Evolutionary conservation across 2,888 invertebrate species (phyloP).

Genomic region (Scelioninae gen. 2): DNA sequence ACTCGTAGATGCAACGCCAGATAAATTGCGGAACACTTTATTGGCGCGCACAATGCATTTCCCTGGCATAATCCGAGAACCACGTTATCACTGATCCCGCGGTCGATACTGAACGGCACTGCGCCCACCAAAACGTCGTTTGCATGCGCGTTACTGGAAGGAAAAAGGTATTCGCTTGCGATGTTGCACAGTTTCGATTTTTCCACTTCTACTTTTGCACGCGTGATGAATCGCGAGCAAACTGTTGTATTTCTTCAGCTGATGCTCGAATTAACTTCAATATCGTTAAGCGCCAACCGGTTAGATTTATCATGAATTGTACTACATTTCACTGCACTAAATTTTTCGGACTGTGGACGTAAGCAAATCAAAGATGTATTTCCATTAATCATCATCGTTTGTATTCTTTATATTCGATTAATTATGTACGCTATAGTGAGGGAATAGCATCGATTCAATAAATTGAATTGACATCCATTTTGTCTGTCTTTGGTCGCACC

Average conservation of each 20-base stretch:
- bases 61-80: slow-evolving; percentile 49
- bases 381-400: no score
- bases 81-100: slow-evolving; percentile 51
- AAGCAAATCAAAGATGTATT: no score
- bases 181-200: slow-evolving; percentile 26
- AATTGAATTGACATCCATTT: not conserved
- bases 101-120: slow-evolving; percentile 33
- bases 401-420: no score
- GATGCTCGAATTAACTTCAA: no score
- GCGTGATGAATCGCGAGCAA: no score
- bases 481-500: not conserved
- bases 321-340: no score
- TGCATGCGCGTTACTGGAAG: slow-evolving; percentile 50
- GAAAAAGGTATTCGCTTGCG: slow-evolving; percentile 35
- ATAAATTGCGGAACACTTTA: slow-evolving; percentile 59
- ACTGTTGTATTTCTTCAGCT: no score
- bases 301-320: no score
- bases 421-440: no score
- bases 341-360: no score
- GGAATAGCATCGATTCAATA: no score
- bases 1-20: slow-evolving; percentile 54
- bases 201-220: slow-evolving; percentile 16
- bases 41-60: slow-evolving; percentile 58
- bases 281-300: no score
- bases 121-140: slow-evolving; percentile 39